A percentile compares a stretch with the other conserved stretches of the same genome.
Conservation (phyloP, 2,888 invertebrate genomes). For the Ceratothoa steindachneri region DNA sequence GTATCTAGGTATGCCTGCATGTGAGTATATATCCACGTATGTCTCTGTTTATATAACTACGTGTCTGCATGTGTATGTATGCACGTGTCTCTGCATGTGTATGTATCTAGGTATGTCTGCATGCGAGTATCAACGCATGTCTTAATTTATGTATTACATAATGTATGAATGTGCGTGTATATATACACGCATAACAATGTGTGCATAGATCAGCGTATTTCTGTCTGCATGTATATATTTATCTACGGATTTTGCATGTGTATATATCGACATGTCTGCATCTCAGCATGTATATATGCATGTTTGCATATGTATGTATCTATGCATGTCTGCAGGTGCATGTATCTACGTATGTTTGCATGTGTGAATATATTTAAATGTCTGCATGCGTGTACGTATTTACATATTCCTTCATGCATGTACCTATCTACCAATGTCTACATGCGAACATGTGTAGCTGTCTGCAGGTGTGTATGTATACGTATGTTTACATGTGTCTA, state of each 20-base stretch:
- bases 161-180: neutral
- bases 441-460: neutral
- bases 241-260: neutral
- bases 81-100: neutral
- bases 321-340: neutral
- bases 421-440: neutral
- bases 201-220: neutral
- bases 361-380: neutral
- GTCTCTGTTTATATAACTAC: neutral
- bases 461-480: neutral
- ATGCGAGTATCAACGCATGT: neutral
- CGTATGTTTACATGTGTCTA: neutral
- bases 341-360: neutral
- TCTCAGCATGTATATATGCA: neutral
- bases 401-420: neutral
- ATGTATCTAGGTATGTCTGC: neutral
- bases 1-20: neutral
- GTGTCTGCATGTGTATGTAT: neutral
- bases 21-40: neutral
- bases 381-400: neutral
- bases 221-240: neutral
- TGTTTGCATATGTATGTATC: neutral
- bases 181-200: slow-evolving; percentile 1
- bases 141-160: neutral
- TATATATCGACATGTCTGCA: neutral